Base-by-base conservation (phyloP, 2,888 invertebrate species). In the Drosophila quasianomalipes region DNA sequence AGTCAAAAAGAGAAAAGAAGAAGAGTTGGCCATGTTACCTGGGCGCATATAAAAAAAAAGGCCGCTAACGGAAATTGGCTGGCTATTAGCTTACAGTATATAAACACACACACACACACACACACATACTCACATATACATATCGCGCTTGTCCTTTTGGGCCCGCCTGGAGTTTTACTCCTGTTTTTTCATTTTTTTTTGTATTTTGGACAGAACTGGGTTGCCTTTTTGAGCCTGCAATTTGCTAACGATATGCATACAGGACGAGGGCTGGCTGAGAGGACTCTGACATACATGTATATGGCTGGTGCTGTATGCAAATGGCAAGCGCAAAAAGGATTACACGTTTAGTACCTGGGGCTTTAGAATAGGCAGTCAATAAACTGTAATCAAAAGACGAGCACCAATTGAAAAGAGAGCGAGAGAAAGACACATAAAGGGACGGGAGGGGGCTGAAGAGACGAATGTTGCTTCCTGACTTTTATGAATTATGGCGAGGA, bases 231-330 rank as follows among this genome's bases (percentile, higher is more conserved):
- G 87, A 86, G 85, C 85, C 88, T 82, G 83, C 89, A 89, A 89
- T 89, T 89, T 89, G 89, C 89, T 90, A 90, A 83, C 90, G 89
- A 89, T 90, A 89, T 87, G 85, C 85, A 89, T 76, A 90, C 83
- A 80, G 74, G 80, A 47, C 31, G 41, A 22, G 44, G 6, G 33
- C 39, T 19, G 64, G 37, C 65, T n/a, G 44, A 41, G 51, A 53
- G 35, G n/a, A 60, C 66, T 68, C 70, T 76, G 54, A 60, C 52
- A 55, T 22, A 67, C 51, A 58, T 19, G 28, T 19, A 14, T 12
- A 28, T 28, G 19, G 16, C 30, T 37, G 37, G 16, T 57, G 37
- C 37, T 41, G 73, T 77, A 79, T 79, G 81, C 81, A 79, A 81
- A 81, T 71, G 70, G 61, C 61, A 52, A 52, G 53, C 49, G 60